phyloP scores from a whole-genome alignment of 2,797 vertebrate genomes.

The Mionectes olivaceus region DNA sequence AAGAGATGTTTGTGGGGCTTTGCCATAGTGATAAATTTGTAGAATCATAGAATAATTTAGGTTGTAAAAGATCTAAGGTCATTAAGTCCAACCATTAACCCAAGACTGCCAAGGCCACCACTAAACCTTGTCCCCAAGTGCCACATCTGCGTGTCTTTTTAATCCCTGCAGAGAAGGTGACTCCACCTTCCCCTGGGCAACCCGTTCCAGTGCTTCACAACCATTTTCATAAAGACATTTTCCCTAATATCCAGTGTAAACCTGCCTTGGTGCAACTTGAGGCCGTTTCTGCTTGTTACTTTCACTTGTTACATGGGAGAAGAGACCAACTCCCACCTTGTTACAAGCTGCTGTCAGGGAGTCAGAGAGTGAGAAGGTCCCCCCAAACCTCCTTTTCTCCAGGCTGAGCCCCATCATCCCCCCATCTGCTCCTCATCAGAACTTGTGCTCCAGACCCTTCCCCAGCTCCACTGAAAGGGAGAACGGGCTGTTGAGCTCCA shows the following conservation, averaged over 20 bases:
- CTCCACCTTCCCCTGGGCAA: not conserved
- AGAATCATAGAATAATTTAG: not conserved
- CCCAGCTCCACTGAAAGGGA: not conserved
- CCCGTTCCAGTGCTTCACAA: not conserved
- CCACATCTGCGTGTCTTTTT: not conserved
- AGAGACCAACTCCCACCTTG: not conserved
- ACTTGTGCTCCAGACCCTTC: not conserved
- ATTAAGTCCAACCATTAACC: not conserved
- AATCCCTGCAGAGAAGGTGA: not conserved
- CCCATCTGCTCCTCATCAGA: not conserved
- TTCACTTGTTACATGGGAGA: not conserved
- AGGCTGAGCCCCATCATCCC: not conserved
- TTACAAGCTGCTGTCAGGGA: not conserved
- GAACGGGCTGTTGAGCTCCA: not conserved
- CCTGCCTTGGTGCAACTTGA: not conserved
- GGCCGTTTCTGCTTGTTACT: not conserved
- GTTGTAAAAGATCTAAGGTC: not conserved
- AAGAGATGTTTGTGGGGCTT: not conserved
- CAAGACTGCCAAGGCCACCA: not conserved
- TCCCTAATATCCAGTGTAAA: not conserved
- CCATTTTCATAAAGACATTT: not conserved
- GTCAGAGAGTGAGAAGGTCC: no score
- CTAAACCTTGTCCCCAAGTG: not conserved
- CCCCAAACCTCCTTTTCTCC: not conserved
- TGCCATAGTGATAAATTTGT: not conserved